Conservation (phyloP, 2,888 invertebrate genomes). For the Deilephila elpenor region DNA sequence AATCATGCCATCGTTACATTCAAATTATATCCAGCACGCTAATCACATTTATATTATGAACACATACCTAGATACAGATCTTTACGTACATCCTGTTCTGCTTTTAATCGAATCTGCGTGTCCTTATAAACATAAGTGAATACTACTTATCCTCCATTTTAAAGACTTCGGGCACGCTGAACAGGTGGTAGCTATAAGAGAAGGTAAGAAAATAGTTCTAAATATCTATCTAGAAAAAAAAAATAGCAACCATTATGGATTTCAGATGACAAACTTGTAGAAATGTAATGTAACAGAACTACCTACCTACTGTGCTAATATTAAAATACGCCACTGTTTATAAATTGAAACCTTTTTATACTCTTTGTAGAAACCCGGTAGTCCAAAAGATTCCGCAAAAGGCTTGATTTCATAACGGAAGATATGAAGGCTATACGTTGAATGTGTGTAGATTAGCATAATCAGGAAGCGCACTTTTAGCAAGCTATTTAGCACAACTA, state of each 20-base stretch:
- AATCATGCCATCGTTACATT: conserved; percentile 4
- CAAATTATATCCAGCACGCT: background rate
- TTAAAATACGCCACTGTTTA: background rate
- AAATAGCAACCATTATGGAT: background rate
- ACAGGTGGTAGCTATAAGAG: no score
- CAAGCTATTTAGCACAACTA: no score
- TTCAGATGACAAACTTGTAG: background rate
- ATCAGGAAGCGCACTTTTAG: background rate
- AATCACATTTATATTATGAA: background rate
- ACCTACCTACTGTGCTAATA: background rate
- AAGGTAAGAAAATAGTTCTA: no score
- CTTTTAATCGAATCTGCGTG: background rate
- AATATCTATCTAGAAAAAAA: no score
- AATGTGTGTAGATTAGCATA: background rate
- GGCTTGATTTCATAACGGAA: background rate
- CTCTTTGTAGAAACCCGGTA: no score
- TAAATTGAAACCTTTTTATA: background rate
- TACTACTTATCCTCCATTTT: no score
- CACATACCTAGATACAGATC: background rate
- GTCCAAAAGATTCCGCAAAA: background rate
- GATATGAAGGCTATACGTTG: background rate
- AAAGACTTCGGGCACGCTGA: no score
- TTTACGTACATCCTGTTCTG: background rate
- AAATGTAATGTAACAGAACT: no score
- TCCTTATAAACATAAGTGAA: no score